Conservation (phyloP, 2,888 invertebrate species). For the Torymus aiolomorphi region DNA sequence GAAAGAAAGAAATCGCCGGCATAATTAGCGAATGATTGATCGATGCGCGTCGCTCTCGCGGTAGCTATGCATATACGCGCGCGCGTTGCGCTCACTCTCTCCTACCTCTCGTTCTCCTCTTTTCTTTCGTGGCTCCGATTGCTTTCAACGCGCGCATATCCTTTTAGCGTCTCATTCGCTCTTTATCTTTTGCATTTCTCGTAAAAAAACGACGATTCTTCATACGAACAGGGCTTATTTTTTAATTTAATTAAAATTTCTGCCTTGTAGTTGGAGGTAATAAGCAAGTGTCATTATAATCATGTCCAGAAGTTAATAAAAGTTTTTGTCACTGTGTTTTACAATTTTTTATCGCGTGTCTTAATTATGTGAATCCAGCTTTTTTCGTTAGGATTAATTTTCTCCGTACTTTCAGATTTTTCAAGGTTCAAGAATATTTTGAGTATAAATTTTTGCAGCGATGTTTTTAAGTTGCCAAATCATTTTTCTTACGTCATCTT, state of each 20-base stretch:
- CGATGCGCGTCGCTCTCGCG: slow-evolving; percentile 69
- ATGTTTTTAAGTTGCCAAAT: too few species aligned
- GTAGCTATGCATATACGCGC: slow-evolving; percentile 35
- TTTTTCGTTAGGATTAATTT: too few species aligned
- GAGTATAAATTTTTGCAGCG: too few species aligned
- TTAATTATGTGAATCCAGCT: too few species aligned
- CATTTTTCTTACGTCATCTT: too few species aligned
- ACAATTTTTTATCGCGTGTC: too few species aligned
- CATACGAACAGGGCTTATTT: not conserved
- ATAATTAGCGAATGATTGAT: slow-evolving; percentile 75
- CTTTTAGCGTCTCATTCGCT: slow-evolving; percentile 58
- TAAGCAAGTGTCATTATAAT: not conserved
- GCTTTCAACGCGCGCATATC: slow-evolving; percentile 41
- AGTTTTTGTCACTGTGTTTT: too few species aligned
- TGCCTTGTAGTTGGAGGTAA: not conserved
- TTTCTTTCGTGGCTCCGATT: slow-evolving; percentile 35
- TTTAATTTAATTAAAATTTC: slow-evolving; percentile 43
- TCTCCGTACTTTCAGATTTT: too few species aligned
- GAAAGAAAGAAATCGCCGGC: slow-evolving; percentile 73
- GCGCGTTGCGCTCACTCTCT: not conserved
- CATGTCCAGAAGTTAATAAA: not conserved
- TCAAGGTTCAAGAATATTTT: too few species aligned
- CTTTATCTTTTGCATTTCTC: slow-evolving; percentile 69
- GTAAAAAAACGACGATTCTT: slow-evolving; percentile 2
- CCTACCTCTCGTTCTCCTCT: slow-evolving; percentile 1